A percentile compares a stretch with the other conserved stretches of the same genome.
phyloP scores from a whole-genome alignment of 2,888 invertebrate species.

The Eilema sororculum region DNA sequence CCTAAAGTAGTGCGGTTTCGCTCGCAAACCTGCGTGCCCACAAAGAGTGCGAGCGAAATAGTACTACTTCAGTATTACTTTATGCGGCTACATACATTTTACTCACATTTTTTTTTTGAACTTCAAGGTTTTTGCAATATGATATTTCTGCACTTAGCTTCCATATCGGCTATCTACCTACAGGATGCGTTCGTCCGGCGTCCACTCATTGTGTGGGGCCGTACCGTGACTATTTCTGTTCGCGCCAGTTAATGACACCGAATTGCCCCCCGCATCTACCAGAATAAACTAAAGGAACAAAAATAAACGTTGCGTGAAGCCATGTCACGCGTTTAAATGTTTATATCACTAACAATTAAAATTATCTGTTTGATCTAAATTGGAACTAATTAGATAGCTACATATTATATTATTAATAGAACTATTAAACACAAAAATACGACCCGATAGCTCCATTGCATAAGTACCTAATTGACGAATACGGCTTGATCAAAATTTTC shows the following conservation, averaged over 20 bases:
- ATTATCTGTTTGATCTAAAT: conserved; percentile 16
- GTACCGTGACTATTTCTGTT: conserved; percentile 71
- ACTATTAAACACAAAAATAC: not conserved
- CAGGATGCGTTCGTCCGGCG: conserved; percentile 49
- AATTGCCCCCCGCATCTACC: conserved; percentile 71
- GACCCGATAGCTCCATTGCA: not conserved
- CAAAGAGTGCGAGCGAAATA: too few species aligned
- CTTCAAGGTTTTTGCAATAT: not conserved
- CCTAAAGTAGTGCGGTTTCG: too few species aligned
- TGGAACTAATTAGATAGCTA: conserved; percentile 20
- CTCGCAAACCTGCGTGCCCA: too few species aligned
- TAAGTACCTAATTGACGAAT: not conserved
- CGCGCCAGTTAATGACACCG: conserved; percentile 71
- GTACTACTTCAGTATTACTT: too few species aligned
- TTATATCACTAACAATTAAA: not conserved
- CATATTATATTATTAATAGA: not conserved
- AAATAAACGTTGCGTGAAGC: conserved; percentile 65
- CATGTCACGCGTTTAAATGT: conserved; percentile 14
- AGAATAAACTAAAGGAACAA: conserved; percentile 67
- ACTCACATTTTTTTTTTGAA: too few species aligned
- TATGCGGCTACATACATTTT: too few species aligned
- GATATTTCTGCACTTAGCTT: not conserved
- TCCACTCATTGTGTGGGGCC: conserved; percentile 71
- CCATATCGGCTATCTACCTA: conserved; percentile 18
- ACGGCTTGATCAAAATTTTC: too few species aligned